Evolutionary conservation across 2,888 invertebrate genomes (phyloP).

Genomic region (Hirtodrosophila histrioides): DNA sequence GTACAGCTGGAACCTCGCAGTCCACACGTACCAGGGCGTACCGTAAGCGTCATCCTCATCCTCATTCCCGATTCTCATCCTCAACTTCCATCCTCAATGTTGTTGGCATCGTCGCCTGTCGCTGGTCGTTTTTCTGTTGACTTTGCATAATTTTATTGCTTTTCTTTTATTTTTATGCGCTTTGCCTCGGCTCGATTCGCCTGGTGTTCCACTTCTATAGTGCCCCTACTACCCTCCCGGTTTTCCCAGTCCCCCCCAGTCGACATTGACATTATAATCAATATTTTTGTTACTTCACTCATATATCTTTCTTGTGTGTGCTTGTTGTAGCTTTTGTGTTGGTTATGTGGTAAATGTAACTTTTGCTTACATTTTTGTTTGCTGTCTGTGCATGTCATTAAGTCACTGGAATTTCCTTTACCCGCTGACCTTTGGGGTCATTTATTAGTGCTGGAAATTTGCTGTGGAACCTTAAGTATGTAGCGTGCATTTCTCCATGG

Average conservation of each 20-base stretch:
- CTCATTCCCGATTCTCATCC: slow-evolving; percentile 5
- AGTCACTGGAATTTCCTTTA: slow-evolving; percentile 6
- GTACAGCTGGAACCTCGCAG: slow-evolving; percentile 26
- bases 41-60: slow-evolving; percentile 20
- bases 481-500: slow-evolving; percentile 13
- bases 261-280: slow-evolving; percentile 77
- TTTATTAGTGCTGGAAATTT: too few relatives aligned
- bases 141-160: slow-evolving; percentile 81
- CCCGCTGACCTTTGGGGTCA: slow-evolving; percentile 44
- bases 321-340: slow-evolving; percentile 11
- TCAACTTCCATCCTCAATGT: slow-evolving; percentile 17
- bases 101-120: slow-evolving; percentile 52
- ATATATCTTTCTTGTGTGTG: slow-evolving; percentile 36
- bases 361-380: slow-evolving; percentile 39
- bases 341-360: slow-evolving; percentile 21
- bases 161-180: slow-evolving; percentile 78
- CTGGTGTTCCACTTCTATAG: slow-evolving; percentile 47
- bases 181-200: slow-evolving; percentile 45
- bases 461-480: neutral
- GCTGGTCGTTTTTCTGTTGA: slow-evolving; percentile 76
- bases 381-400: slow-evolving; percentile 30
- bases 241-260: slow-evolving; percentile 4
- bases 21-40: slow-evolving; percentile 74
- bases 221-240: neutral
- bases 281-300: slow-evolving; percentile 69